Evolutionary conservation across 2,888 invertebrate species (phyloP).

Genomic region (Perithous albicinctus): DNA sequence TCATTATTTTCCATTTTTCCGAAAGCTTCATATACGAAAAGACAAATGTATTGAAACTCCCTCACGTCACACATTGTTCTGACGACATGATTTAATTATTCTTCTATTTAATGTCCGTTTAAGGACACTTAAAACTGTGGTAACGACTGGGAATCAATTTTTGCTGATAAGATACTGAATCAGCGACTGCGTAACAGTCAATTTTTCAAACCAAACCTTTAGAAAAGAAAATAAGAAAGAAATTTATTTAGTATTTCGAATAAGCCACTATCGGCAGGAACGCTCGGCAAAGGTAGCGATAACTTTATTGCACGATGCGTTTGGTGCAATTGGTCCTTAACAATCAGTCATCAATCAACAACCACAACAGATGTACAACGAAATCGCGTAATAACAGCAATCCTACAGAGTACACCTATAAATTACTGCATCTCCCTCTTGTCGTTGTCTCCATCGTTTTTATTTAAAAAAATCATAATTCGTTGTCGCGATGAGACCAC

Average conservation of each 20-base stretch:
- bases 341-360: constrained; percentile 14
- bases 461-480: constrained; percentile 37
- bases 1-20: no score
- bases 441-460: neutral
- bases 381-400: neutral
- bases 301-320: constrained; percentile 22
- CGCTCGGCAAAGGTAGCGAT: constrained; percentile 10
- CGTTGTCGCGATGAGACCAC: constrained; percentile 21
- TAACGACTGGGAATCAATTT: no score
- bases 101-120: no score
- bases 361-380: neutral
- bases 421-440: neutral
- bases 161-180: no score
- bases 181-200: neutral
- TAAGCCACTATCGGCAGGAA: neutral
- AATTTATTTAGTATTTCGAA: constrained; percentile 6
- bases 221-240: neutral
- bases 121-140: no score
- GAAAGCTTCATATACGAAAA: no score
- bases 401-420: neutral
- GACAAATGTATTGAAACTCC: no score
- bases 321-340: neutral
- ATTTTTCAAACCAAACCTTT: neutral
- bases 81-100: no score
- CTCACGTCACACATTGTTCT: no score